Conservation (phyloP, 2,113 vertebrate genomes). For the Cololabis saira region DNA sequence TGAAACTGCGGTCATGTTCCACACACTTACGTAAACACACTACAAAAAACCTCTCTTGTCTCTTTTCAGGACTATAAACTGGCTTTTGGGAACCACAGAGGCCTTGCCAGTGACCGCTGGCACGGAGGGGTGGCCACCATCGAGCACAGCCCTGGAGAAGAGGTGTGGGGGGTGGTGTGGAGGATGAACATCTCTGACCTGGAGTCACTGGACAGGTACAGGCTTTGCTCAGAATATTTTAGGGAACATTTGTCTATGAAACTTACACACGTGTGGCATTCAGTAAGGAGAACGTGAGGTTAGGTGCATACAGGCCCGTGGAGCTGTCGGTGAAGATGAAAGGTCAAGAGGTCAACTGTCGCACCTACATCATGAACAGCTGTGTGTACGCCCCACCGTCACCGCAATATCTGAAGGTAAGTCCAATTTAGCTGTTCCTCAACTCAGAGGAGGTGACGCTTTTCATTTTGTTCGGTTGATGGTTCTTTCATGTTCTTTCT, state of each 20-base stretch:
- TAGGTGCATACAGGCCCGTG: conserved; percentile 85
- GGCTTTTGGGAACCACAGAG: conserved; percentile 87
- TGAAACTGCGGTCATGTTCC: background rate
- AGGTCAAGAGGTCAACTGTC: conserved; percentile 83
- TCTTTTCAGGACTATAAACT: conserved; percentile 88
- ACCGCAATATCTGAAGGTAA: conserved; percentile 91
- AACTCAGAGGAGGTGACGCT: background rate
- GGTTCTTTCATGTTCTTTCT: no score
- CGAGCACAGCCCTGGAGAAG: conserved; percentile 85
- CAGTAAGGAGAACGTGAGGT: conserved; percentile 90
- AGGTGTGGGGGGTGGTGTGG: conserved; percentile 95
- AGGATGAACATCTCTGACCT: conserved; percentile 85
- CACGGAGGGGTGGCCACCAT: conserved; percentile 91
- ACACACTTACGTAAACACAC: background rate
- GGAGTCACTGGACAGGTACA: conserved; percentile 86
- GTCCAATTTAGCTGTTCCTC: background rate
- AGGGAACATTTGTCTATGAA: no score
- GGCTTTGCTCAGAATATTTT: background rate
- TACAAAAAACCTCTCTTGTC: background rate
- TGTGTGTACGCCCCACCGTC: conserved; percentile 86
- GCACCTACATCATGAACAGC: conserved; percentile 90
- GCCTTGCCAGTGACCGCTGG: conserved; percentile 85
- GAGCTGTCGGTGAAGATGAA: conserved; percentile 82
- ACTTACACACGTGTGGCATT: background rate
- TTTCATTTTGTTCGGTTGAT: no score